Base-by-base conservation (phyloP, 2,888 invertebrate species). In the Mylabris sibirica region DNA sequence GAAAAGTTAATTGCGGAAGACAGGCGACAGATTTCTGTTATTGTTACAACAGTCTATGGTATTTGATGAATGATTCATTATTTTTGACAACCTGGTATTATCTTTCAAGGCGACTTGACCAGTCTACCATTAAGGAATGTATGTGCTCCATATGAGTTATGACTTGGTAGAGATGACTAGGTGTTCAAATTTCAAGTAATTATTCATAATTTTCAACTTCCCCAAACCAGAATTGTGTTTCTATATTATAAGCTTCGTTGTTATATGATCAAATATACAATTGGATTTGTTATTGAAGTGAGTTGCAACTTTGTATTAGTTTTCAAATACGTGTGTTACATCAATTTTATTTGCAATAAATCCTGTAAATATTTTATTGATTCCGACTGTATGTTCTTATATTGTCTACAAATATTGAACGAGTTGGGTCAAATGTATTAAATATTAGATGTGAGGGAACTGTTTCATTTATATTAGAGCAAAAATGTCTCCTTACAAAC, bases 51-150 rank as follows among this genome's bases (percentile, higher is more conserved):
- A 22, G 3, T 9, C 1, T 20, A 53, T 22, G 49, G 20, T 44
- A 44, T 44, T 44, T 53, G 49, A 53, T 53, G 22, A 53, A 53
- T 53, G 49, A 53, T 53, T 53, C 49, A 53, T 53, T 53, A 53
- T 53, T 53, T 53, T 22, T 53, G 49, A 53, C 49, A 53, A 53
- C 49, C 49, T 53, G 22, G 49, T 53, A 53, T 53, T 53, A 53
- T 53, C 49, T 53, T 53, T 53, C 49, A 53, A 53, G 22, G 49
- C 49, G 22, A 53, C 49, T 53, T 53, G 49, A 20, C 49, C 49
- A 22, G 3, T 53, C 20, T 53, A 53, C 49, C 8, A 53, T 49
- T 17, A 20, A 49, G 20, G 49, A 49, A 49, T 49, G 22, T 53
- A 11, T 12, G 22, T 38, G 14, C 14, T 9, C 22, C 22, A 4